Conservation (phyloP, 2,888 invertebrate genomes). For the Anoplius nigerrimus region DNA sequence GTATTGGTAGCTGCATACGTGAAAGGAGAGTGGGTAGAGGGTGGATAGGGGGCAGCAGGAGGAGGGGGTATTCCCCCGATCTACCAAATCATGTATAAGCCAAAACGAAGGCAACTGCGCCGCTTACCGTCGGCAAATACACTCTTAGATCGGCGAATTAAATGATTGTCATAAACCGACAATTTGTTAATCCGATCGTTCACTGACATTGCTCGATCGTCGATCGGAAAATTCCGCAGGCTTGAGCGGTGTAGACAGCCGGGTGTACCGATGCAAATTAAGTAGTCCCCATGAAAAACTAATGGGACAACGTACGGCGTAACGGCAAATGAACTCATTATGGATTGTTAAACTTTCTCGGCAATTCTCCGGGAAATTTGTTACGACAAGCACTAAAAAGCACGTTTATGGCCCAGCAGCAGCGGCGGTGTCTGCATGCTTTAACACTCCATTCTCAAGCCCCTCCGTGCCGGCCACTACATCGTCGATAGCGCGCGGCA, state of each 20-base stretch:
- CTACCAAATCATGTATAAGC: conserved; percentile 45
- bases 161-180: not conserved
- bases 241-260: too few species aligned
- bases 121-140: conserved; percentile 58
- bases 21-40: too few species aligned
- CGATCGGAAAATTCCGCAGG: too few species aligned
- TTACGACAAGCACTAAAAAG: conserved; percentile 46
- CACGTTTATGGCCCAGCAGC: conserved; percentile 36
- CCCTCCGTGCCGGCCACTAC: not conserved
- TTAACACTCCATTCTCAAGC: conserved; percentile 26
- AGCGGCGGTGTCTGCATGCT: conserved; percentile 18
- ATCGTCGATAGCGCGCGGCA: conserved; percentile 45
- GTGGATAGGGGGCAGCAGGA: too few species aligned
- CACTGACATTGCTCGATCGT: too few species aligned
- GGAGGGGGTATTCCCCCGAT: conserved; percentile 24
- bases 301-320: too few species aligned
- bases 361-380: too few species aligned
- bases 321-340: too few species aligned
- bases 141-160: conserved; percentile 60
- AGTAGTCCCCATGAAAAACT: too few species aligned
- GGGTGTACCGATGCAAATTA: too few species aligned
- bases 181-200: not conserved
- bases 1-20: conserved; percentile 40
- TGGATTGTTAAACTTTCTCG: too few species aligned
- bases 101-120: conserved; percentile 40